phyloP scores from a whole-genome alignment of 2,888 invertebrate genomes.

The Tachina fera region DNA sequence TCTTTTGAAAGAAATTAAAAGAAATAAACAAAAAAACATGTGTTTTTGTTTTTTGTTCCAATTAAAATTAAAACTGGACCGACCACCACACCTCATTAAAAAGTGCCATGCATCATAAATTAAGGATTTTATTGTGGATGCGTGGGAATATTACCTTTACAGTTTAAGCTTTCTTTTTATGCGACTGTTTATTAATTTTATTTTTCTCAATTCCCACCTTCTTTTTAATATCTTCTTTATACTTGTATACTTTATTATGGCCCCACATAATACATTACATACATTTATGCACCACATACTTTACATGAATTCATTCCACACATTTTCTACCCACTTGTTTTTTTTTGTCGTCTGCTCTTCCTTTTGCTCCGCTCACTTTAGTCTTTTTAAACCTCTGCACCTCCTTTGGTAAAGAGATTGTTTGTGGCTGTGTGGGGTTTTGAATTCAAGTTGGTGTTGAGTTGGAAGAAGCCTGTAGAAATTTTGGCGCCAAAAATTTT shows the following conservation, averaged over 20 bases:
- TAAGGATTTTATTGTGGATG: slow-evolving; percentile 10
- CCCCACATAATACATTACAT: slow-evolving; percentile 16
- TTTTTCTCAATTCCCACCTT: slow-evolving; percentile 15
- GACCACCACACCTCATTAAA: slow-evolving; percentile 43
- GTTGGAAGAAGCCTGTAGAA: slow-evolving; percentile 59
- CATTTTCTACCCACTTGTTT: slow-evolving; percentile 60
- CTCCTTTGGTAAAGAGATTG: slow-evolving; percentile 15
- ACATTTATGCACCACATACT: too few relatives aligned
- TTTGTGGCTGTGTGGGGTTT: slow-evolving; percentile 8
- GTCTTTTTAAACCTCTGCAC: neutral
- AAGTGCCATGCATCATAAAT: slow-evolving; percentile 3
- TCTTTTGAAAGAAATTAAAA: neutral
- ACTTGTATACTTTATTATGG: neutral
- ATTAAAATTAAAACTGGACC: slow-evolving; percentile 45
- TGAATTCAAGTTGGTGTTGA: slow-evolving; percentile 39
- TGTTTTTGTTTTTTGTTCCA: neutral
- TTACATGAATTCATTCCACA: slow-evolving; percentile 19
- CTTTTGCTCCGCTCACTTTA: slow-evolving; percentile 11
- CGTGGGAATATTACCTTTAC: slow-evolving; percentile 49
- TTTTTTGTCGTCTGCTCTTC: slow-evolving; percentile 29
- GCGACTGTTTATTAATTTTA: slow-evolving; percentile 7
- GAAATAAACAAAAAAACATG: slow-evolving; percentile 1
- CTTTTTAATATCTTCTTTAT: slow-evolving; percentile 23
- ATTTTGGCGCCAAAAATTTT: slow-evolving; percentile 71
- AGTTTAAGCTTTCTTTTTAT: slow-evolving; percentile 40